phyloP scores from a whole-genome alignment of 2,113 vertebrate species.

The Ariopsis seemanni region DNA sequence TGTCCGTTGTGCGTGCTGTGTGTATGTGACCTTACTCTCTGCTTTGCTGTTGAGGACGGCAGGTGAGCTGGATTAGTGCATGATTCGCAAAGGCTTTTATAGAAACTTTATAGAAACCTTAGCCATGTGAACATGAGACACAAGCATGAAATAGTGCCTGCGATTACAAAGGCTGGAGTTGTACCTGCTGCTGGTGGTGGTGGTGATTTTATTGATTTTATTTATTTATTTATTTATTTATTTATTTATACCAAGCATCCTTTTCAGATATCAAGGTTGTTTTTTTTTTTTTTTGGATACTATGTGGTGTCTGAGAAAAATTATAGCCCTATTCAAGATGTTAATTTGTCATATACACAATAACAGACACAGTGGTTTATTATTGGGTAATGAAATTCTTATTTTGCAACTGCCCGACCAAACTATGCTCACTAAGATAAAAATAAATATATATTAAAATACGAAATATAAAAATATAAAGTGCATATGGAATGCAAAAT shows the following conservation, averaged over 20 bases:
- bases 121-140: background rate
- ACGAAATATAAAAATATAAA: no score
- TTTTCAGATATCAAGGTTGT: background rate
- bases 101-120: constrained; percentile 37
- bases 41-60: background rate
- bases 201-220: background rate
- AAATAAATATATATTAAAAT: no score
- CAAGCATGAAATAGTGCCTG: background rate
- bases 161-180: background rate
- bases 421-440: no score
- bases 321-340: background rate
- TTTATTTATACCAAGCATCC: background rate
- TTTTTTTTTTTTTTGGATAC: background rate
- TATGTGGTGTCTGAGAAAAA: background rate
- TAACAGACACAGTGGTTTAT: no score
- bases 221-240: background rate
- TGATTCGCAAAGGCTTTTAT: constrained; percentile 51
- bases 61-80: constrained; percentile 48
- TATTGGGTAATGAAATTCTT: no score
- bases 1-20: background rate
- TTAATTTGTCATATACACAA: no score
- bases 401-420: no score
- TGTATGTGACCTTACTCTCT: background rate
- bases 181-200: background rate
- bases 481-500: no score